These are phyloP conservation scores for Corythornis madagascariensis DNA, from an alignment of 2,113 vertebrate genomes.

Conservation along the genomic window DNA sequence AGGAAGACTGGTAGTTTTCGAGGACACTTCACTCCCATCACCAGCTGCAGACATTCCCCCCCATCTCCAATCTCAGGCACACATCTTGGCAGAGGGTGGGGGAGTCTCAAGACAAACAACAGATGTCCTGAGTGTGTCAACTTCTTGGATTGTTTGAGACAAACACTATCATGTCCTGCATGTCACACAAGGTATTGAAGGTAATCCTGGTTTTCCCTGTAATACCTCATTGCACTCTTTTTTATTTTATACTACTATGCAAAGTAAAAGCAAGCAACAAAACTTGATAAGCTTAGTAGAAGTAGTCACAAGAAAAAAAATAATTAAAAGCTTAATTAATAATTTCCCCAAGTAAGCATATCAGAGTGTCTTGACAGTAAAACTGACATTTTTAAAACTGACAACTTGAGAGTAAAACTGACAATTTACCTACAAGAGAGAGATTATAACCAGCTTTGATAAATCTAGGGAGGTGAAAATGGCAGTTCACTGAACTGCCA, in stretches of 20 bases:
- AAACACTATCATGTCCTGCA: too few relatives aligned
- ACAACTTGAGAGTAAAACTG: background rate
- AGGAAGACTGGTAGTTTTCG: too few relatives aligned
- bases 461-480: background rate
- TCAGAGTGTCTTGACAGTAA: background rate
- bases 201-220: background rate
- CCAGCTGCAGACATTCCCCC: too few relatives aligned
- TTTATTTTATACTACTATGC: accelerated
- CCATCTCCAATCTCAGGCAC: too few relatives aligned
- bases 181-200: background rate
- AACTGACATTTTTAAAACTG: too few relatives aligned
- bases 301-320: background rate
- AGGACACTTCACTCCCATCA: too few relatives aligned
- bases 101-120: too few relatives aligned
- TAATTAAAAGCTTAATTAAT: background rate
- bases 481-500: background rate
- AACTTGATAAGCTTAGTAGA: background rate
- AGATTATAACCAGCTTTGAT: background rate
- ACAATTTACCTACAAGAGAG: background rate
- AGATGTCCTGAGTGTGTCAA: too few relatives aligned
- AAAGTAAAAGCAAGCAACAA: background rate
- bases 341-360: background rate
- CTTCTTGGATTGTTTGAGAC: too few relatives aligned
- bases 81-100: too few relatives aligned
- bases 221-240: accelerated